These are phyloP conservation scores for Perca schrenkii DNA, from an alignment of 2,113 vertebrate genomes.

Conservation along the genomic window DNA sequence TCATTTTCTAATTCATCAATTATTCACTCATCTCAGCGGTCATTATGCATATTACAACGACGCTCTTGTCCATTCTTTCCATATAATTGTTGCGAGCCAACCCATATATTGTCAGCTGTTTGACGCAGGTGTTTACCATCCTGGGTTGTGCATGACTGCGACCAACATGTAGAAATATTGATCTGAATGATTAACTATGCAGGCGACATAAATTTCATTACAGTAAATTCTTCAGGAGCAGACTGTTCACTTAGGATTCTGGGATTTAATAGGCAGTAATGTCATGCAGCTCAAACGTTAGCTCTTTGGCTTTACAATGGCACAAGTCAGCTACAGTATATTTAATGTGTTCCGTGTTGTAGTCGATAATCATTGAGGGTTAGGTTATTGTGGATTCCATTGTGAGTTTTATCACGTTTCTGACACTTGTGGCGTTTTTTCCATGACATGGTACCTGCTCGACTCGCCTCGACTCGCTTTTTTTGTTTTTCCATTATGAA, in stretches of 20 bases:
- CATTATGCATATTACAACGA: slow-evolving; percentile 52
- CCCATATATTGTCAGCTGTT: background rate
- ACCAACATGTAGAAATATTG: slow-evolving; percentile 1
- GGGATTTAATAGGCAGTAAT: background rate
- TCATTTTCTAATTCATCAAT: slow-evolving; percentile 70
- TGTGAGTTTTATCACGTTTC: slow-evolving; percentile 22
- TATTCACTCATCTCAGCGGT: slow-evolving; percentile 65
- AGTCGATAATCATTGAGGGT: background rate
- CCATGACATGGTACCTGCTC: no score
- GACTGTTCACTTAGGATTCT: background rate
- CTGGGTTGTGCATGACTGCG: background rate
- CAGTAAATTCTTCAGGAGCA: background rate
- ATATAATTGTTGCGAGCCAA: background rate
- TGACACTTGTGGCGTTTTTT: slow-evolving; percentile 1
- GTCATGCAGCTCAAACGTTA: background rate
- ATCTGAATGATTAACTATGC: slow-evolving; percentile 1
- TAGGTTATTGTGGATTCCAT: background rate
- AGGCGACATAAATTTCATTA: background rate
- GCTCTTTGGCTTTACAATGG: background rate
- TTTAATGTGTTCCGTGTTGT: background rate
- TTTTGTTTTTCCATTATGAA: no score
- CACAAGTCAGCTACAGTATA: background rate
- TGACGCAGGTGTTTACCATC: background rate
- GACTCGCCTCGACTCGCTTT: no score
- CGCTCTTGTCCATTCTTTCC: slow-evolving; percentile 8